Evolutionary conservation across 2,113 vertebrate genomes (phyloP).

Genomic region (Neopipo cinnamomea): DNA sequence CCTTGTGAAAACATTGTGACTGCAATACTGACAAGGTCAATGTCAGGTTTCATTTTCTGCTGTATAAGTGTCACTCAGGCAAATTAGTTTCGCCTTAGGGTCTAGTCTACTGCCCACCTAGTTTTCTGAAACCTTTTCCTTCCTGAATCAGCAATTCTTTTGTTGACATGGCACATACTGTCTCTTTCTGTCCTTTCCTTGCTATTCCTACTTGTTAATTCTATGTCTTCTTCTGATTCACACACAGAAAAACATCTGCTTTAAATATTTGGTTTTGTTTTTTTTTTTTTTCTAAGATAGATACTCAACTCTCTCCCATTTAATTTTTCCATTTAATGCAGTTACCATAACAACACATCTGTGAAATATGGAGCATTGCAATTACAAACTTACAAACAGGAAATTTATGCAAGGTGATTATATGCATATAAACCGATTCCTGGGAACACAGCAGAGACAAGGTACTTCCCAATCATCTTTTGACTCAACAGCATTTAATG

Average conservation of each 20-base stretch:
- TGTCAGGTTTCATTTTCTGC: conserved; percentile 67
- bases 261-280: background rate
- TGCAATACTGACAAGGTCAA: conserved; percentile 45
- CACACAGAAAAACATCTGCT: background rate
- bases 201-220: background rate
- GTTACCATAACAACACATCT: background rate
- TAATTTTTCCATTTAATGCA: background rate
- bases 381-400: background rate
- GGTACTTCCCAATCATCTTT: background rate
- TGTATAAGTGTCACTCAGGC: conserved; percentile 39
- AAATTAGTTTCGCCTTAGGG: conserved; percentile 41
- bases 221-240: background rate
- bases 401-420: background rate
- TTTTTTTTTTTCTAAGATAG: background rate
- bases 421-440: background rate
- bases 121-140: conserved; percentile 21
- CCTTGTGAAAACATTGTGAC: background rate
- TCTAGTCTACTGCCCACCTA: background rate
- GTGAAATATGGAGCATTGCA: background rate
- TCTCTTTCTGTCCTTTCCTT: background rate
- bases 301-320: background rate
- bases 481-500: background rate
- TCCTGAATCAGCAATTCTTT: conserved; percentile 43
- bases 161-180: background rate
- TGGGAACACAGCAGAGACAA: background rate